phyloP scores from a whole-genome alignment of 2,888 invertebrate species.

The Creontiades dilutus region DNA sequence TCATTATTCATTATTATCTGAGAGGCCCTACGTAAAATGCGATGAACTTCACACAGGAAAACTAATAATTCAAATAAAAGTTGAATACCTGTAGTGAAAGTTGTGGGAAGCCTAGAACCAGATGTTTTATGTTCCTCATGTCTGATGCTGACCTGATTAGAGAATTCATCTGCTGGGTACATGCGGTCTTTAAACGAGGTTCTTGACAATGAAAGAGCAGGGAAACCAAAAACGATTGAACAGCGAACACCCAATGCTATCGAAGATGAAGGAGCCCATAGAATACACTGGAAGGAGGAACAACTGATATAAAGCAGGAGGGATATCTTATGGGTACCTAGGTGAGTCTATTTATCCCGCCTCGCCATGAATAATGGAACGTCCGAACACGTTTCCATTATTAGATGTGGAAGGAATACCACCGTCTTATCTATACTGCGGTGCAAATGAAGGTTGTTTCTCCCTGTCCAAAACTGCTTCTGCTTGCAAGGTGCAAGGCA shows the following conservation, averaged over 20 bases:
- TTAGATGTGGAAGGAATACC: not conserved
- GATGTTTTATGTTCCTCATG: too few relatives aligned
- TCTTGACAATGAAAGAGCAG: too few relatives aligned
- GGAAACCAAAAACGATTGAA: too few relatives aligned
- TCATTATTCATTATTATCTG: too few relatives aligned
- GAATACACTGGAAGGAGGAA: not conserved
- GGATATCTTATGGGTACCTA: not conserved
- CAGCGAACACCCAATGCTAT: not conserved
- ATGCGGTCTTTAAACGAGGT: too few relatives aligned
- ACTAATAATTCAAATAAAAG: too few relatives aligned
- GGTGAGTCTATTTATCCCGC: conserved; percentile 7
- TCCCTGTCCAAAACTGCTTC: conserved; percentile 14
- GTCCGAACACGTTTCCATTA: conserved; percentile 37
- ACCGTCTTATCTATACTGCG: not conserved
- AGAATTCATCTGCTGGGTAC: too few relatives aligned
- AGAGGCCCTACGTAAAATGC: too few relatives aligned
- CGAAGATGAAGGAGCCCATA: not conserved
- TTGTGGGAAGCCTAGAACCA: too few relatives aligned
- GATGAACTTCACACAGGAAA: too few relatives aligned
- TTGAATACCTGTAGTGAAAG: too few relatives aligned
- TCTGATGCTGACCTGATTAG: too few relatives aligned
- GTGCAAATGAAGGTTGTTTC: conserved; percentile 29
- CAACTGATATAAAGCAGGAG: not conserved
- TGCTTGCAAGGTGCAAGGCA: conserved; percentile 30
- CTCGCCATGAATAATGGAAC: conserved; percentile 24